These are phyloP conservation scores for Andricus quercusramuli DNA, from an alignment of 2,888 invertebrate genomes.

Conservation along the genomic window DNA sequence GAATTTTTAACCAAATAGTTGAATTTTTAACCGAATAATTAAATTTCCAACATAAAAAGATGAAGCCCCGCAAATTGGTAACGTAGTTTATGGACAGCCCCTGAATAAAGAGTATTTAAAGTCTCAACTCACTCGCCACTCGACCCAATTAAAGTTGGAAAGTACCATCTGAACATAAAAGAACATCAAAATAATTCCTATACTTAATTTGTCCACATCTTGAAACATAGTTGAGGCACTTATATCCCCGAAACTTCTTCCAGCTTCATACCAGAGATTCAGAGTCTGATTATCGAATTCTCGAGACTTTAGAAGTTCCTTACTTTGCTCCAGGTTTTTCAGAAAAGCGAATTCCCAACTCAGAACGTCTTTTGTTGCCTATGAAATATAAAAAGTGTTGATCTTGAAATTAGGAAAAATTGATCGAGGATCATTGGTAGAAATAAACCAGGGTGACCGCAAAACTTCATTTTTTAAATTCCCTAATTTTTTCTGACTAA, in stretches of 20 bases:
- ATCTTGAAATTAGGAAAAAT: not conserved
- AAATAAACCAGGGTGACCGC: no score
- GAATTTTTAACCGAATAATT: no score
- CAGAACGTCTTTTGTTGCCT: constrained; percentile 72
- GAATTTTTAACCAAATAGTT: no score
- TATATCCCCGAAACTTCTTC: constrained; percentile 86
- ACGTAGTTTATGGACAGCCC: no score
- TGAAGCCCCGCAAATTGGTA: no score
- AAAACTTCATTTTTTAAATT: no score
- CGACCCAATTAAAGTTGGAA: constrained; percentile 87
- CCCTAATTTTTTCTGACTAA: no score
- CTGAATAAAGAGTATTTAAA: not conserved
- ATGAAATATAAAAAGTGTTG: constrained; percentile 32
- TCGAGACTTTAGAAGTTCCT: constrained; percentile 52
- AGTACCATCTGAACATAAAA: constrained; percentile 87
- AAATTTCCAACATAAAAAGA: no score
- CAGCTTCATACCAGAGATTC: constrained; percentile 70
- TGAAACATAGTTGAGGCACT: constrained; percentile 86
- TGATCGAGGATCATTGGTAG: not conserved
- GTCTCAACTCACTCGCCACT: constrained; percentile 82
- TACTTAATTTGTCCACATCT: constrained; percentile 85
- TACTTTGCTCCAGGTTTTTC: constrained; percentile 60
- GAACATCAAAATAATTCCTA: constrained; percentile 87
- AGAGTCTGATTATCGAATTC: constrained; percentile 52
- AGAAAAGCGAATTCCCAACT: constrained; percentile 71